Evolutionary conservation across 2,797 vertebrate species (phyloP).

Genomic region (Aselliscus stoliczkanus): DNA sequence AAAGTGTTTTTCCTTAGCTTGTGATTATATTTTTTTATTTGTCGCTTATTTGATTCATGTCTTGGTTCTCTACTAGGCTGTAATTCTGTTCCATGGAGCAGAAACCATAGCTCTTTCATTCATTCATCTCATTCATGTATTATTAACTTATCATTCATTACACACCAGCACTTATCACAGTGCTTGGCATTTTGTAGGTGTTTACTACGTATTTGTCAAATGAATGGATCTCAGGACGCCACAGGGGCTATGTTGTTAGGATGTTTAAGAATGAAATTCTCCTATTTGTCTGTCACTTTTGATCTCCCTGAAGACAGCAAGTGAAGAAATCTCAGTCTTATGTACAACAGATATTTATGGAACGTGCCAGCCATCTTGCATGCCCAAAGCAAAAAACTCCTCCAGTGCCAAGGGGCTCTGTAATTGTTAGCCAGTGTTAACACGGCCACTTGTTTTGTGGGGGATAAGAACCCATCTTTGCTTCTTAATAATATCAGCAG

Average conservation of each 20-base stretch:
- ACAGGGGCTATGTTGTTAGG: not conserved
- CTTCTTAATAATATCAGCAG: not conserved
- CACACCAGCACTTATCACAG: not conserved
- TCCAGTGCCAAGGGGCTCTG: no score
- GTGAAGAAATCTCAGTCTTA: slow-evolving; percentile 1
- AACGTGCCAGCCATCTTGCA: not conserved
- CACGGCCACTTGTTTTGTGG: not conserved
- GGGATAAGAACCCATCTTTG: not conserved
- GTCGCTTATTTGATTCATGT: not conserved
- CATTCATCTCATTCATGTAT: not conserved
- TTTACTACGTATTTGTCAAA: not conserved
- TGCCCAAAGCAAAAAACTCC: not conserved
- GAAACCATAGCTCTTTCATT: not conserved
- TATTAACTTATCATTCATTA: not conserved
- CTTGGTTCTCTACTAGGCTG: not conserved
- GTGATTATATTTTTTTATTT: not conserved
- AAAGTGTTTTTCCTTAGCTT: not conserved
- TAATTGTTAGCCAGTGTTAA: not conserved
- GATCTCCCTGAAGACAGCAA: not conserved
- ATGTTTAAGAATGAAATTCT: not conserved
- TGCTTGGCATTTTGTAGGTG: not conserved
- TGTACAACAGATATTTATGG: not conserved
- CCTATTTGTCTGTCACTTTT: not conserved
- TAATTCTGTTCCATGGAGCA: not conserved
- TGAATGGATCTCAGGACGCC: not conserved